Percentiles rank a stretch among this genome's conserved stretches.
These are phyloP conservation scores for Mactromeris polynyma DNA, from an alignment of 2,888 invertebrate species.

Conservation along the genomic window DNA sequence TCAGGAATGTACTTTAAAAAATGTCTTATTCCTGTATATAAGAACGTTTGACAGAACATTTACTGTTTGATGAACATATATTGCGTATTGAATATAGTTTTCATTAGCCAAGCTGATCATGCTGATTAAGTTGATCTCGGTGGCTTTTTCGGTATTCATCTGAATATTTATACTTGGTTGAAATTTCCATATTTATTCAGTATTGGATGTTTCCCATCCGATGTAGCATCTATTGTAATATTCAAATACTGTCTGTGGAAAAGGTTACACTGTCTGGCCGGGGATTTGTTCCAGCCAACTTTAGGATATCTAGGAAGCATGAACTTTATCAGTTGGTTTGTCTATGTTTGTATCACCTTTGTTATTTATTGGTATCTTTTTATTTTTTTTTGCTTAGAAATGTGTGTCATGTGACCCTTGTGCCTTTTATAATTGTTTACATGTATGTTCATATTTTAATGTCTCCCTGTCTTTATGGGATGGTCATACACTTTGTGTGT, in stretches of 20 bases:
- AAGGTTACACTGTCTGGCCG: not conserved
- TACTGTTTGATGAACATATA: not conserved
- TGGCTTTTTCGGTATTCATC: constrained; percentile 2
- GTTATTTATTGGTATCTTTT: too few relatives aligned
- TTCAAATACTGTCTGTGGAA: constrained; percentile 2
- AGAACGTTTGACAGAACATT: not conserved
- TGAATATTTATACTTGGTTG: not conserved
- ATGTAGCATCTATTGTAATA: not conserved
- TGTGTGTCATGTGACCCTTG: too few relatives aligned
- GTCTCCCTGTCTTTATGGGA: too few relatives aligned
- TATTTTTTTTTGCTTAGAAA: too few relatives aligned
- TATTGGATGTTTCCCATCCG: not conserved
- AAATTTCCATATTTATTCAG: constrained; percentile 18
- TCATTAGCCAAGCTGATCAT: not conserved
- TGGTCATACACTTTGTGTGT: too few relatives aligned
- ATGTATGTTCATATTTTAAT: too few relatives aligned
- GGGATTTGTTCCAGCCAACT: not conserved
- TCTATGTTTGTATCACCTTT: not conserved
- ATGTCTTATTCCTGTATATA: not conserved
- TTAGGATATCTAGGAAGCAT: not conserved
- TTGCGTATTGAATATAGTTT: not conserved
- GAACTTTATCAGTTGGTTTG: not conserved
- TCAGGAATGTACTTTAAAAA: not conserved
- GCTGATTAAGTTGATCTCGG: not conserved
- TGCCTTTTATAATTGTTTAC: too few relatives aligned